Evolutionary conservation across 1,140 invertebrate species (phyloP).

Genomic region (Atta texana): DNA sequence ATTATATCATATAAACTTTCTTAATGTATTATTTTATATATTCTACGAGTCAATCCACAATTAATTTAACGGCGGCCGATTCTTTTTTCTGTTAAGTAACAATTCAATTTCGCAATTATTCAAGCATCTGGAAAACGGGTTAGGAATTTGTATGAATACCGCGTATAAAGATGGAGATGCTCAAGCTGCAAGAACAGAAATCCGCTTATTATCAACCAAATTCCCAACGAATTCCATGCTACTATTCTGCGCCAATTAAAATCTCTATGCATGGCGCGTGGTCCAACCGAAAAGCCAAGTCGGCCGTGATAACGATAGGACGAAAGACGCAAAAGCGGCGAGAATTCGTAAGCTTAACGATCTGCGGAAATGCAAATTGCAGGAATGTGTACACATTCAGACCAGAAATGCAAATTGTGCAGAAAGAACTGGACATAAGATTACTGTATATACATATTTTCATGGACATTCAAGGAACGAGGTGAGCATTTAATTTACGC

Average conservation of each 20-base stretch:
- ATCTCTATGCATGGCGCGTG: not conserved
- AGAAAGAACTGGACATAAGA: conserved; percentile 29
- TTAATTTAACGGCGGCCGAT: not conserved
- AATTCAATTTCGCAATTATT: conserved; percentile 35
- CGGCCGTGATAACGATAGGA: not conserved
- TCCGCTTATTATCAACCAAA: conserved; percentile 37
- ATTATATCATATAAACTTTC: not conserved
- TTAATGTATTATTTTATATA: not conserved
- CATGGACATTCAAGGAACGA: not conserved
- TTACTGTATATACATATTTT: conserved; percentile 1
- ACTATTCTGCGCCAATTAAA: conserved; percentile 56
- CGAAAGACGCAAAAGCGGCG: conserved; percentile 5
- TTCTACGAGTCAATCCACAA: not conserved
- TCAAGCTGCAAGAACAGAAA: conserved; percentile 41
- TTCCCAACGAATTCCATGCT: conserved; percentile 37
- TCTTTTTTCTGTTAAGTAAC: not conserved
- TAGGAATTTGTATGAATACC: conserved; percentile 21
- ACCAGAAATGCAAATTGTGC: conserved; percentile 48
- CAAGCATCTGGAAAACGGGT: conserved; percentile 9
- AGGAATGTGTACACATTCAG: conserved; percentile 9
- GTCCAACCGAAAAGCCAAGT: conserved; percentile 16
- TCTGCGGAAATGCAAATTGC: conserved; percentile 57
- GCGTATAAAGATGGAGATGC: conserved; percentile 34
- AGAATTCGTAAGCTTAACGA: conserved; percentile 49
- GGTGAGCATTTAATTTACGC: not conserved